Conservation (phyloP, 2,888 invertebrate species). For the Labia minor region DNA sequence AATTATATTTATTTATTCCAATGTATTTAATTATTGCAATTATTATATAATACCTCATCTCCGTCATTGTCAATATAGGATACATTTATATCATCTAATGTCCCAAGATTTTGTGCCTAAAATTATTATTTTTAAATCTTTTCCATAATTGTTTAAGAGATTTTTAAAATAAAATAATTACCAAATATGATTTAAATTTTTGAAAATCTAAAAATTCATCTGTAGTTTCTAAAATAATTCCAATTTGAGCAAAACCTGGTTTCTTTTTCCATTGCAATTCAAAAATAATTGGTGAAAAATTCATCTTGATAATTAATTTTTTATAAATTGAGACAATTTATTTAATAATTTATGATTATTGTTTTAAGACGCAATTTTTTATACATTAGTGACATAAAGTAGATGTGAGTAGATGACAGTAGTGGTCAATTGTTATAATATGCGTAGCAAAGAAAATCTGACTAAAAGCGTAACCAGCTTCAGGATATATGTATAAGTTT, state of each 20-base stretch:
- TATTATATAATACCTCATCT: conserved; percentile 30
- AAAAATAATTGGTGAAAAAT: conserved; percentile 34
- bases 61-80: conserved; percentile 37
- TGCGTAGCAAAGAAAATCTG: too few species aligned
- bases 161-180: conserved; percentile 26
- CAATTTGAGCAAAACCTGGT: conserved; percentile 34
- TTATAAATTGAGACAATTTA: too few species aligned
- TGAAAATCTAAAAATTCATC: conserved; percentile 37
- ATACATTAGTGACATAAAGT: too few species aligned
- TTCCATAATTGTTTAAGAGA: too few species aligned
- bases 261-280: conserved; percentile 37
- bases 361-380: too few species aligned
- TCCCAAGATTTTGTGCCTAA: conserved; percentile 38
- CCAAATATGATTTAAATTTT: conserved; percentile 39
- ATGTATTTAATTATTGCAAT: neutral
- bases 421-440: too few species aligned
- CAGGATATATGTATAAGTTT: too few species aligned
- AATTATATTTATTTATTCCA: neutral
- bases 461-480: too few species aligned
- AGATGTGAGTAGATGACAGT: too few species aligned
- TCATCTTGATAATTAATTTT: too few species aligned
- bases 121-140: conserved; percentile 20
- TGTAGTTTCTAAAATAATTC: conserved; percentile 37
- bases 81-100: conserved; percentile 35
- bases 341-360: too few species aligned